phyloP scores from a whole-genome alignment of 64 coral and sea anemone species.

The Dendronephthya gigantea region DNA sequence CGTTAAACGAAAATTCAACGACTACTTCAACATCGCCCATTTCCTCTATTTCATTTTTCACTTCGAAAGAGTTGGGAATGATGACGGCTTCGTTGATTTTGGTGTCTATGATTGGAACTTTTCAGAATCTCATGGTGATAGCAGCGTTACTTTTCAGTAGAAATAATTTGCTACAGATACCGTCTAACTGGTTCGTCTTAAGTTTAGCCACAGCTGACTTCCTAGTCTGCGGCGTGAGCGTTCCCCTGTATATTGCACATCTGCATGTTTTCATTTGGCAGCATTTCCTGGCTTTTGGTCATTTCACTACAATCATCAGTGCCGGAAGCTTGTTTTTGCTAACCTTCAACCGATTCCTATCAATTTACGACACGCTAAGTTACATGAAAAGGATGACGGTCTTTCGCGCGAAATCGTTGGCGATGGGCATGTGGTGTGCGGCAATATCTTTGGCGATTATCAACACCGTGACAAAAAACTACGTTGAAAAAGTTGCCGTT shows the following conservation, averaged over 20 bases:
- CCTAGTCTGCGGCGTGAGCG: neutral
- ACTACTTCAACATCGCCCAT: too few relatives aligned
- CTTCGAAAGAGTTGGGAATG: neutral
- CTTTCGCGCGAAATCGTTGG: neutral
- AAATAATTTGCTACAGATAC: neutral
- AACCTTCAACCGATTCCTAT: neutral
- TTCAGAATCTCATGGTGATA: neutral
- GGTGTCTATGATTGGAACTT: neutral
- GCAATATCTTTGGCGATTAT: neutral
- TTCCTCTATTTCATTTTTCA: neutral
- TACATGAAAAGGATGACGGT: neutral
- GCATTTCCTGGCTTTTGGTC: neutral
- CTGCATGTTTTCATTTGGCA: neutral
- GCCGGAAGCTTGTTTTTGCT: neutral
- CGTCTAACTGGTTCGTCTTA: neutral
- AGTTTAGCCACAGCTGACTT: neutral
- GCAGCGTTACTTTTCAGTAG: neutral
- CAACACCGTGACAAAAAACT: neutral
- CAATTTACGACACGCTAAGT: neutral
- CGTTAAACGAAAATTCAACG: too few relatives aligned
- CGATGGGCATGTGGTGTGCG: neutral
- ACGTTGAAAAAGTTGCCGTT: neutral
- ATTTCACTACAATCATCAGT: neutral
- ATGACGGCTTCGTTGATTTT: neutral
- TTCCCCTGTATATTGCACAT: neutral